A percentile compares a stretch with the other conserved stretches of the same genome.
These are phyloP conservation scores for Callocephalon fimbriatum DNA, from an alignment of 2,113 vertebrate species.

Conservation along the genomic window DNA sequence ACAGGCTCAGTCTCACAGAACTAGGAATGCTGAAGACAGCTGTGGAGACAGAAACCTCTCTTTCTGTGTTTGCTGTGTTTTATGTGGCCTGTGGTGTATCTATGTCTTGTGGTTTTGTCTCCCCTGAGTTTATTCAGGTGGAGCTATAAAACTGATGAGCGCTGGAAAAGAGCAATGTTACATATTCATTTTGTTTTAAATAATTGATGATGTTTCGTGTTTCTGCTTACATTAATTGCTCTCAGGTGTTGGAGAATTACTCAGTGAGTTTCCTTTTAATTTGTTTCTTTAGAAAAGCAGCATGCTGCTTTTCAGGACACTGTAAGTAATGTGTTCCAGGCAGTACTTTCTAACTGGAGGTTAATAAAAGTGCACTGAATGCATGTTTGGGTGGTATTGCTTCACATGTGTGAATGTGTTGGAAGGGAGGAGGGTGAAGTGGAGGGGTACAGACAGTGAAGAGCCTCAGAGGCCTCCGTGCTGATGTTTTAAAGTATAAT, in stretches of 20 bases:
- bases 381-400: background rate
- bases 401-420: background rate
- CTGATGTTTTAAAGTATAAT: background rate
- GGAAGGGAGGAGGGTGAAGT: background rate
- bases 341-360: slow-evolving; percentile 54
- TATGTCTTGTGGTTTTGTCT: slow-evolving; percentile 18
- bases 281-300: slow-evolving; percentile 62
- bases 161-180: slow-evolving; percentile 73
- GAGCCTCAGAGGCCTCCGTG: background rate
- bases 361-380: slow-evolving; percentile 44
- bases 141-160: slow-evolving; percentile 59
- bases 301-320: slow-evolving; percentile 26
- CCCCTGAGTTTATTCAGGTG: slow-evolving; percentile 66
- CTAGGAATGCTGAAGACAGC: background rate
- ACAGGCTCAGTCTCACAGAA: background rate
- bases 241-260: slow-evolving; percentile 75
- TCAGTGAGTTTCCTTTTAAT: slow-evolving; percentile 70
- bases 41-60: background rate
- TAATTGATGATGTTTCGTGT: slow-evolving; percentile 78
- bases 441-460: background rate
- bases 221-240: slow-evolving; percentile 78
- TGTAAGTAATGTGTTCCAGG: slow-evolving; percentile 7
- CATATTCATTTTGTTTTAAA: slow-evolving; percentile 81
- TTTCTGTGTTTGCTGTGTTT: background rate
- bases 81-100: background rate